Evolutionary conservation across 2,888 invertebrate genomes (phyloP), one percentile per base, ranked within the genome.

Genomic region (Daptonema setosum): DNA sequence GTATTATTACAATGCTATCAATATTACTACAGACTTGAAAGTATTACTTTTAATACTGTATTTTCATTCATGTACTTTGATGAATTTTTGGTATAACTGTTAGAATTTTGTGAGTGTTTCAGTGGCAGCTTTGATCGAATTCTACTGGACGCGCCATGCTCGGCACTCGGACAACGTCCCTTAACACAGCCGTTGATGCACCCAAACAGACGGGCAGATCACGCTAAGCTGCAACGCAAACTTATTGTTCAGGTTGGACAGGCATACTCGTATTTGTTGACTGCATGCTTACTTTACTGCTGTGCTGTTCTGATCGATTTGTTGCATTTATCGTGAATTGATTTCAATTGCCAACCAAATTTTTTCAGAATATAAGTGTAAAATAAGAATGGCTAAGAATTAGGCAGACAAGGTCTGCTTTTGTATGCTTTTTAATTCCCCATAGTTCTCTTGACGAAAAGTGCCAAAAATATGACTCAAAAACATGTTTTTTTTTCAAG

Each of bases 71-170:
- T n/a, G n/a, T n/a, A n/a, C n/a, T n/a, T n/a, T n/a, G n/a, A n/a
- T n/a, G n/a, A n/a, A n/a, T 35, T 11, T 35, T 35, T 35, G 35
- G 8, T 8, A 35, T 8, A 35, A 17, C 8, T 35, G 17, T 11
- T 35, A 35, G 17, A 35, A 35, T 35, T 35, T 8, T 35, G 17
- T 35, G 35, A 8, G 8, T 35, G 11, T 17, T 35, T 8, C 35
- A 35, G 35, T 35, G 50, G 26, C 22, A 20, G 86, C 1, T 97
- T 95, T 71, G 95, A 99, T 72, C 79, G 95, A 65, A 85, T 95
- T 8, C 74, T 99, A 35, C 75, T 97, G 53, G 97, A 99, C 77
- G 97, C 97, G 0, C 97, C 97, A 0, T 99, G 97, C 70, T 87
- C 90, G 45, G 97, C 97, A 35, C 93, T 93, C 0, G 97, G 97